Conservation (phyloP, 2,888 invertebrate genomes). For the Tachina grossa region DNA sequence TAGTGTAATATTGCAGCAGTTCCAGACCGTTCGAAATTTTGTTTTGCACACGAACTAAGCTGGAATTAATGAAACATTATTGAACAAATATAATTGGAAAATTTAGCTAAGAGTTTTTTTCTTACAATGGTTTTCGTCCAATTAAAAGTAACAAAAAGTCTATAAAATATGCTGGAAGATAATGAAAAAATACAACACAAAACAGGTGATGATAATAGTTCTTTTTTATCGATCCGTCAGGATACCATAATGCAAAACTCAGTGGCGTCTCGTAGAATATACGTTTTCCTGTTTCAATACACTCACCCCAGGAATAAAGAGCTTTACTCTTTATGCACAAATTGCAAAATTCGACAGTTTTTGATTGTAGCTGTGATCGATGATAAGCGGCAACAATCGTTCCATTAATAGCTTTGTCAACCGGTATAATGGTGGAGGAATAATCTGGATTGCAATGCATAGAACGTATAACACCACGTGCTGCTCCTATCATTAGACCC, state of each 20-base stretch:
- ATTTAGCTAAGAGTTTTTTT: slow-evolving; percentile 71
- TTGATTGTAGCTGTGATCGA: slow-evolving; percentile 80
- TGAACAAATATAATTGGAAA: neutral
- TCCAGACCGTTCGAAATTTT: slow-evolving; percentile 85
- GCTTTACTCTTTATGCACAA: slow-evolving; percentile 90
- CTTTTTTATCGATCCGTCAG: slow-evolving; percentile 89
- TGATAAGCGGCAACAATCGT: slow-evolving; percentile 90
- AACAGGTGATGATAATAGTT: slow-evolving; percentile 87
- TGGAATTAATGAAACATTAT: slow-evolving; percentile 76
- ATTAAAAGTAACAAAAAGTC: slow-evolving; percentile 87
- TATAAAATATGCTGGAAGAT: slow-evolving; percentile 90
- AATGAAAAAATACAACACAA: slow-evolving; percentile 88
- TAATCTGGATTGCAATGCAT: slow-evolving; percentile 88
- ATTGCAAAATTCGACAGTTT: slow-evolving; percentile 84
- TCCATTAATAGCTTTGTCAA: slow-evolving; percentile 90
- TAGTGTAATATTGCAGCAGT: slow-evolving; percentile 90
- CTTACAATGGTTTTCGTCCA: slow-evolving; percentile 91
- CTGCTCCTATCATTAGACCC: slow-evolving; percentile 90
- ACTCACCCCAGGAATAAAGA: slow-evolving; percentile 92
- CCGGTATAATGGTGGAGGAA: slow-evolving; percentile 89
- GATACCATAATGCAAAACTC: slow-evolving; percentile 90
- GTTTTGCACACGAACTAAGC: slow-evolving; percentile 85
- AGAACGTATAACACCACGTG: slow-evolving; percentile 92
- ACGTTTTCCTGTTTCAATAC: slow-evolving; percentile 87
- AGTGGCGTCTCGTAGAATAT: slow-evolving; percentile 87